Base-by-base conservation (phyloP, 2,113 vertebrate species). In the Mixornis gularis region DNA sequence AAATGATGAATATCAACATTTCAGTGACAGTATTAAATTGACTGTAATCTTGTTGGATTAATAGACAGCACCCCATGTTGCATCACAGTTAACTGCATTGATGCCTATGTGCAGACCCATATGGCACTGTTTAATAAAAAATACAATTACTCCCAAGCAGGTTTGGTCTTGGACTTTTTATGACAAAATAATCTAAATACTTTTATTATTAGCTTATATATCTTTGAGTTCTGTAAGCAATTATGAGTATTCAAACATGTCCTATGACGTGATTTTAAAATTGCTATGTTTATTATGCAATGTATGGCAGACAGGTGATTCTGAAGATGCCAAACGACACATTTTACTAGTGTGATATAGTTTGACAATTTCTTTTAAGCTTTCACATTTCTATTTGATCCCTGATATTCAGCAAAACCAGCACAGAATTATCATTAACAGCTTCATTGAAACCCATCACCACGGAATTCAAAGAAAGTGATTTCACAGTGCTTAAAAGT, bases 151-250 rank as follows among this genome's bases (percentile, higher is more conserved):
- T 79, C 62, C 36, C 96, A 97, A 93, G 82, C 66, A 92, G 59
- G 84, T 97, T 94, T 88, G 87, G 87, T 79, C 94, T 96, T 91
- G 72, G 81, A 58, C 87, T 83, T 60, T 97, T 95, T 56, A 96
- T 87, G 85, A 79, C 87, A 97, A 97, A 94, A 95, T 93, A 97
- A 97, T 96, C 89, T 74, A 97, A 96, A 97, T 97, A 97, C 96
- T 98, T 98, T 96, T 96, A 96, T 96, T 96, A 96, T 96, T 97
- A 97, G 93, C 96, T 96, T 97, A 94, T 93, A 95, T 48, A 82
- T 73, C 96, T 97, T 79, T 65, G 89, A 96, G 95, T 93, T 95
- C 96, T 97, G 97, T 96, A 96, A 97, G 97, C 95, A 97, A 98
- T 97, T 98, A 97, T 3, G 84, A 93, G 92, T 79, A 92, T 89